Base-by-base conservation (phyloP, 2,888 invertebrate genomes). In the Gisinianus flammeolus region DNA sequence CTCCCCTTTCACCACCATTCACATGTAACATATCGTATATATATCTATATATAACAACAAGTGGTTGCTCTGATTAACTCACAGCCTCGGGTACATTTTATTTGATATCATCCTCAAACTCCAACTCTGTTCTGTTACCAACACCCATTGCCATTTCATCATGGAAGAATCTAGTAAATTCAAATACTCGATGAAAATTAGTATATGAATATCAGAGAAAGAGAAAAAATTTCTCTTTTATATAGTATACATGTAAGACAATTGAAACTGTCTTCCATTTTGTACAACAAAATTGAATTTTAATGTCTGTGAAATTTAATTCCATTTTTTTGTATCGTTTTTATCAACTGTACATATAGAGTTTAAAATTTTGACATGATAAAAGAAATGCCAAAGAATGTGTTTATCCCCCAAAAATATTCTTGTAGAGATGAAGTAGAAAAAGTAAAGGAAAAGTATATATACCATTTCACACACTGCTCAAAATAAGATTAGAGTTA, bases 31-130 rank as follows among this genome's bases (percentile, higher is more conserved):
- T 44, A 12, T 44, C 22, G 62, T 16, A 12, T 2, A 26, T 62
- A n/a, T 2, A 26, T 62, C 16, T 1, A 66, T 12, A 72, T 6
- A n/a, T 28, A 26, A 69, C 69, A 56, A 72, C 56, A 72, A 72
- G 72, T 72, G 72, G 72, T 72, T 72, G 16, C 58, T 44, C 12
- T 54, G 71, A 71, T 69, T 69, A 44, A n/a, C 35, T 24, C 72
- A 69, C 8, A 33, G 24, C 28, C 30, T 70, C 62, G 26, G 2
- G 62, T 28, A 62, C 28, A n/a, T 54, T 16, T 16, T 44, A 44
- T 44, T 6, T 44, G 16, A 44, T 10, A 44, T 44, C 16, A 44
- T 44, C 16, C 44, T 44, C 44, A 44, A 6, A 6, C 6, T 44
- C 16, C 44, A 44, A 44, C 44, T 44, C 44, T 44, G 6, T 6